These are phyloP conservation scores for Sinella curviseta DNA, from an alignment of 1,140 invertebrate genomes.

Conservation along the genomic window DNA sequence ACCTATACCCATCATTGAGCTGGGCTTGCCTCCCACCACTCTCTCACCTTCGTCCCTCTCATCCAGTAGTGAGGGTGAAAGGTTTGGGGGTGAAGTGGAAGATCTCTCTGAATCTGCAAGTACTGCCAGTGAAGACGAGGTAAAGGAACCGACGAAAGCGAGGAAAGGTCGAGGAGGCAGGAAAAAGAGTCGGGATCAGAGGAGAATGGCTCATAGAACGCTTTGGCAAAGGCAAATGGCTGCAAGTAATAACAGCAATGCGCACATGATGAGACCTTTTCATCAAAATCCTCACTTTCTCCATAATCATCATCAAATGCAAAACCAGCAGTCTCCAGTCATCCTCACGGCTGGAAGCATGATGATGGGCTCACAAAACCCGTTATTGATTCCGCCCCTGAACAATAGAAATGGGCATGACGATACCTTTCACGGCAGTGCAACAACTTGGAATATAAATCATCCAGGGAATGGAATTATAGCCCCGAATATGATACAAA, in stretches of 20 bases:
- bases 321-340: not conserved
- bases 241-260: constrained; percentile 1
- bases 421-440: not conserved
- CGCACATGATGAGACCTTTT: not conserved
- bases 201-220: not conserved
- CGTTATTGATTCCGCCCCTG: not conserved
- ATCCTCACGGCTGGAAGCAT: not conserved
- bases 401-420: not conserved
- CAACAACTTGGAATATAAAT: constrained; percentile 1
- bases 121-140: not conserved
- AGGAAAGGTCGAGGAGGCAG: not conserved
- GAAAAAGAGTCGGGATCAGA: not conserved
- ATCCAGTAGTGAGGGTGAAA: not conserved
- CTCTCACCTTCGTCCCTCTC: not conserved
- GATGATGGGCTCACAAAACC: not conserved
- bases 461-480: not conserved
- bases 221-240: not conserved
- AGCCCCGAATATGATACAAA: not conserved
- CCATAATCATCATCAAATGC: not conserved
- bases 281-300: not conserved
- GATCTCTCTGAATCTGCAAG: not conserved
- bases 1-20: not conserved
- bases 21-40: not conserved
- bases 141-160: not conserved
- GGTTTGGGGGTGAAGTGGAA: not conserved